Conservation (phyloP, 2,113 vertebrate species). For the Sigmodon hispidus region DNA sequence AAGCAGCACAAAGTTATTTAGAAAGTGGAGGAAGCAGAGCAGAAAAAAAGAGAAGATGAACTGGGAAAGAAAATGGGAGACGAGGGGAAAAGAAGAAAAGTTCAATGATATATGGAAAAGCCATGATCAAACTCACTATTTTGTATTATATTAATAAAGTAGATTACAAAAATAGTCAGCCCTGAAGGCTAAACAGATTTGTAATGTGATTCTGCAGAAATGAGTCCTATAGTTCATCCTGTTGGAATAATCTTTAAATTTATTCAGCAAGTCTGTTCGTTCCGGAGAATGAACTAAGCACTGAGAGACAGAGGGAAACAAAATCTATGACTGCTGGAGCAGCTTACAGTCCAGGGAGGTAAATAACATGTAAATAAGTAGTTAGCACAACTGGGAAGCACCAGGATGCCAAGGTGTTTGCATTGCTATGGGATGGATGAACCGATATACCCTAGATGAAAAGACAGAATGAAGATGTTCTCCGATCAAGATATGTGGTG, state of each 20-base stretch:
- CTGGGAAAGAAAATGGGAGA: not conserved
- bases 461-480: not conserved
- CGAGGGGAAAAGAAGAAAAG: not conserved
- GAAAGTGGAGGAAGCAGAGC: not conserved
- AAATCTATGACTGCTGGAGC: not conserved
- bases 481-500: not conserved
- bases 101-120: not conserved
- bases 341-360: not conserved
- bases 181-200: not conserved
- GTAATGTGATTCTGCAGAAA: not conserved
- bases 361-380: not conserved
- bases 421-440: not conserved
- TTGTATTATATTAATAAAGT: not conserved
- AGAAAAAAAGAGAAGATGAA: not conserved
- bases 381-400: not conserved
- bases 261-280: slow-evolving; percentile 53
- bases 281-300: not conserved
- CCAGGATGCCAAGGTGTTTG: not conserved
- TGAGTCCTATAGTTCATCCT: slow-evolving; percentile 36
- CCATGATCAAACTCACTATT: not conserved
- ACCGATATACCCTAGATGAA: not conserved
- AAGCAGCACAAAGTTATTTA: not conserved
- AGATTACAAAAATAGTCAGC: not conserved
- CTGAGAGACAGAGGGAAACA: slow-evolving; percentile 17
- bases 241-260: slow-evolving; percentile 60